Evolutionary conservation across 2,113 vertebrate genomes (phyloP), one percentile per base, ranked within the genome.

Genomic region (Sminthopsis crassicaudata): DNA sequence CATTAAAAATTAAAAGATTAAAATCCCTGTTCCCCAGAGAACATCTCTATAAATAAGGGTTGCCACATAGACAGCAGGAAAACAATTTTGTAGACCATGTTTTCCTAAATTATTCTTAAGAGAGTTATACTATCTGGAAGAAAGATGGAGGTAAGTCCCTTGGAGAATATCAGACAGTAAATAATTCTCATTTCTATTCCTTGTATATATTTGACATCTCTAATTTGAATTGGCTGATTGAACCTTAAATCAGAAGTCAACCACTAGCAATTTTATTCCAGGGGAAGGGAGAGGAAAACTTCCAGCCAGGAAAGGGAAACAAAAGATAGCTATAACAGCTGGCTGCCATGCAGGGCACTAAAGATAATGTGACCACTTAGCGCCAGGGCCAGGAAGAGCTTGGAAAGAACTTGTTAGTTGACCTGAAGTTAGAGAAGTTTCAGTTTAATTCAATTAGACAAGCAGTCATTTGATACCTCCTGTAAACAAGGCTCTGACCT

Each of bases 1-100:
- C 88, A 94, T 60, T 93, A 52, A 91, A 93, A 96, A 96, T 93
- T 30, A 89, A 94, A 95, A 95, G 55, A n/a, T 93, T 84, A 93
- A 90, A 36, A 50, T 26, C 55, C 89, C 46, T 95, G 50, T 9
- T 42, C 24, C 26, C 67, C 36, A 50, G 48, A 60, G 16, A 36
- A 84, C 42, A 84, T 42, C 19, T 2, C 67, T 42, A 84, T 42
- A n/a, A 48, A 51, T 46, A 46, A 48, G 42, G 27, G 27, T 14
- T 50, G 9, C 89, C 76, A 25, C 84, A 91, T 12, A 93, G 52
- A 53, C 90, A 36, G 76, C 50, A 30, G 27, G 51, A 91, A 53
- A 90, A 91, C 2, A 76, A 46, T 95, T 60, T 95, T 93, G 50
- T 0, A 2, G 42, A 91, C 48, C 3, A 4, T 48, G 91, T 23